These are phyloP conservation scores for Nemotelus nigrinus DNA, from an alignment of 2,888 invertebrate species.

Conservation along the genomic window DNA sequence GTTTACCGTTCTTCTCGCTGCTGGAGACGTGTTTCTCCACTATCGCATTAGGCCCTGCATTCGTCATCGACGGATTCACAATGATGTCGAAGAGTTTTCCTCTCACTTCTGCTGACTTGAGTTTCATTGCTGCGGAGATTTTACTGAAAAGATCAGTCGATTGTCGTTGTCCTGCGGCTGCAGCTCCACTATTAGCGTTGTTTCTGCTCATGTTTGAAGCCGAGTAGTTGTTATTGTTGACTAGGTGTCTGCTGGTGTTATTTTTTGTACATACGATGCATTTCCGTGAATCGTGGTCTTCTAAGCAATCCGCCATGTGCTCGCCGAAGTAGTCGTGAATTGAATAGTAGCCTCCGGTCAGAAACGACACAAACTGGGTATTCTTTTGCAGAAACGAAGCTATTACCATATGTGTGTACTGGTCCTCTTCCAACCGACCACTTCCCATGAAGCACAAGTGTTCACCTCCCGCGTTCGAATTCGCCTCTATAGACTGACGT, in stretches of 20 bases:
- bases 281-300: conserved; percentile 82
- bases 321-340: conserved; percentile 86
- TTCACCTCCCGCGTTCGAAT: conserved; percentile 86
- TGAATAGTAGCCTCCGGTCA: conserved; percentile 89
- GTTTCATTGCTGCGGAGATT: conserved; percentile 86
- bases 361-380: conserved; percentile 90
- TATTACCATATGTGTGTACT: conserved; percentile 97
- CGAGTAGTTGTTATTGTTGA: conserved; percentile 30
- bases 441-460: conserved; percentile 94
- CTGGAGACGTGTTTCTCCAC: conserved; percentile 86
- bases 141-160: conserved; percentile 82
- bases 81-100: conserved; percentile 93
- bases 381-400: conserved; percentile 95
- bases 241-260: conserved; percentile 56
- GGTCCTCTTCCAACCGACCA: conserved; percentile 92
- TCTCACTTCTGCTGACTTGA: conserved; percentile 91
- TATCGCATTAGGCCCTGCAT: conserved; percentile 57
- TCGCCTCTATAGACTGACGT: conserved; percentile 84
- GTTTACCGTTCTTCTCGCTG: conserved; percentile 83
- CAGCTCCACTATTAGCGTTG: not conserved
- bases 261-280: conserved; percentile 83
- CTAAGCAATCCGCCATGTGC: conserved; percentile 81
- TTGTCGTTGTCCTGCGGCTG: conserved; percentile 52
- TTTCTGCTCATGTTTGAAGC: not conserved
- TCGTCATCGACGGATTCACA: conserved; percentile 80